phyloP scores from a whole-genome alignment of 2,888 invertebrate species.

The Argyresthia albistria region DNA sequence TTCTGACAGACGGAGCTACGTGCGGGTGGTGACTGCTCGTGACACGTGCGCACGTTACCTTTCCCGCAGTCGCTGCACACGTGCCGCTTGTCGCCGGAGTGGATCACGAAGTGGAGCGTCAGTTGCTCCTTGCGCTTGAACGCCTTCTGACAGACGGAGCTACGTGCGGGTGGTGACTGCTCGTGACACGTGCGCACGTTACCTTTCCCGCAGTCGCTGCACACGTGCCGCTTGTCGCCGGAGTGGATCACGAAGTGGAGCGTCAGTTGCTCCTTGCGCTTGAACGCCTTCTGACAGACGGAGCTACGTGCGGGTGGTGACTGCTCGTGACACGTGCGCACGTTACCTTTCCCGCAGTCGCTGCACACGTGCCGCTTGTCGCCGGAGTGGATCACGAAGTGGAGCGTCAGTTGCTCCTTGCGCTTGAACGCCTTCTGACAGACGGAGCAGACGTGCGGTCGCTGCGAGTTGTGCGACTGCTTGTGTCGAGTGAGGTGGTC shows the following conservation, averaged over 20 bases:
- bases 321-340: constrained; percentile 87
- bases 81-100: constrained; percentile 90
- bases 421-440: constrained; percentile 91
- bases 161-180: constrained; percentile 88
- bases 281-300: constrained; percentile 90
- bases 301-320: constrained; percentile 93
- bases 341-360: constrained; percentile 86
- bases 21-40: constrained; percentile 91
- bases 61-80: too few relatives aligned
- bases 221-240: constrained; percentile 89
- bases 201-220: too few relatives aligned
- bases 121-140: constrained; percentile 92
- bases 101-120: constrained; percentile 90
- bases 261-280: constrained; percentile 90
- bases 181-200: constrained; percentile 92
- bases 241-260: constrained; percentile 92
- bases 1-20: constrained; percentile 89
- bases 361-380: constrained; percentile 90
- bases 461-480: constrained; percentile 89
- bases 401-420: constrained; percentile 89
- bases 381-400: constrained; percentile 92
- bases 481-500: constrained; percentile 91
- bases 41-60: too few relatives aligned
- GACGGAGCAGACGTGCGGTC: constrained; percentile 90
- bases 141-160: constrained; percentile 89